A percentile compares a stretch with the other conserved stretches of the same genome.
Evolutionary conservation across 2,113 vertebrate genomes (phyloP).

Genomic region (Motacilla tschutschensis): DNA sequence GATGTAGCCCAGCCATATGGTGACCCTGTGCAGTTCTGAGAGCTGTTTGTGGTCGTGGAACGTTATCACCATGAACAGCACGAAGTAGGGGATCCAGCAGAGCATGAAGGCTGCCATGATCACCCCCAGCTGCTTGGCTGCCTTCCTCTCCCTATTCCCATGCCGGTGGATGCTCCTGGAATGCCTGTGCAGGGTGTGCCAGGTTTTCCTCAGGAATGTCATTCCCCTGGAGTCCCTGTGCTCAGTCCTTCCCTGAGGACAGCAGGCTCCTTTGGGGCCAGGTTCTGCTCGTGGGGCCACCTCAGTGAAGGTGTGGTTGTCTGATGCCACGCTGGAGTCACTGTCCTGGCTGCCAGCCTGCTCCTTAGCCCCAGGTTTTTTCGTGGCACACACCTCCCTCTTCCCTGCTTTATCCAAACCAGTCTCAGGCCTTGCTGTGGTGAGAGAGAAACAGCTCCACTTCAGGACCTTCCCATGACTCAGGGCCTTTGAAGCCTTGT

Average conservation of each 20-base stretch:
- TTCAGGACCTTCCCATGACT: neutral
- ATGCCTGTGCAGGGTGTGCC: constrained; percentile 80
- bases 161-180: constrained; percentile 74
- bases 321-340: constrained; percentile 60
- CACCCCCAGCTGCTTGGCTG: constrained; percentile 89
- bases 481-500: neutral
- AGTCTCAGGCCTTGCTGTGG: neutral
- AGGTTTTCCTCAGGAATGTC: constrained; percentile 77
- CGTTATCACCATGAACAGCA: constrained; percentile 89
- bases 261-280: neutral
- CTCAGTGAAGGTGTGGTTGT: constrained; percentile 70
- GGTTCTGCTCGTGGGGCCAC: neutral
- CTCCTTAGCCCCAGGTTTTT: constrained; percentile 48
- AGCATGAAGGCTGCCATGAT: constrained; percentile 91
- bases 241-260: neutral
- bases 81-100: constrained; percentile 96
- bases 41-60: constrained; percentile 80
- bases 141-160: constrained; percentile 86
- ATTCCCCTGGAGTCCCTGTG: constrained; percentile 49
- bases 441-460: constrained; percentile 45
- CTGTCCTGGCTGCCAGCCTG: constrained; percentile 61
- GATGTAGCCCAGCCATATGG: constrained; percentile 94
- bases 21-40: constrained; percentile 81
- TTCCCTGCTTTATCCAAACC: constrained; percentile 35
- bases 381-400: neutral